A percentile compares a stretch with the other conserved stretches of the same genome.
Conservation (phyloP, 2,888 invertebrate genomes). For the Euclidia mi region DNA sequence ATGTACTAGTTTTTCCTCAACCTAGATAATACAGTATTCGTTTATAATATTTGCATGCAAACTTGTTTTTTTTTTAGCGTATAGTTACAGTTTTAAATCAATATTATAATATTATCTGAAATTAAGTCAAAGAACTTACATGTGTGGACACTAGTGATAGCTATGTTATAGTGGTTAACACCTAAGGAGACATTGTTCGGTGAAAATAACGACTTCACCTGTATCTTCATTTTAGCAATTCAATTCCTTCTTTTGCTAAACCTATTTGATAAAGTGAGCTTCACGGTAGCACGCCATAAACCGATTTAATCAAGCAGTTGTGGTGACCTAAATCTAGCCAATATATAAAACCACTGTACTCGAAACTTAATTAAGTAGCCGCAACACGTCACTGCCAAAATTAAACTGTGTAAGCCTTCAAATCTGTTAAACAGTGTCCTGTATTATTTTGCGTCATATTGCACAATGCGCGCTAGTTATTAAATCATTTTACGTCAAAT, state of each 20-base stretch:
- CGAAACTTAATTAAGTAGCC: slow-evolving; percentile 19
- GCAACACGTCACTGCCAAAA: slow-evolving; percentile 10
- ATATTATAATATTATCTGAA: too few species aligned
- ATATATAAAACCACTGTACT: slow-evolving; percentile 25
- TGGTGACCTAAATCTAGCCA: slow-evolving; percentile 44
- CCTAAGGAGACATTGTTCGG: too few species aligned
- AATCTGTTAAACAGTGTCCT: background rate
- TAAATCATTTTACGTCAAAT: background rate
- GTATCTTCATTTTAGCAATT: too few species aligned
- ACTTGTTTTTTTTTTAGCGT: too few species aligned
- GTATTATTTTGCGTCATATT: background rate
- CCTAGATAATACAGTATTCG: too few species aligned
- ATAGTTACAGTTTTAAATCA: too few species aligned
- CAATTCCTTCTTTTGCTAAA: slow-evolving; percentile 26
- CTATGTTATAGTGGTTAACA: too few species aligned
- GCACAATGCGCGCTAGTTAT: slow-evolving; percentile 7
- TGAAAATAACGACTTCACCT: too few species aligned
- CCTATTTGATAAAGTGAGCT: slow-evolving; percentile 43
- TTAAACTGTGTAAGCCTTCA: slow-evolving; percentile 10
- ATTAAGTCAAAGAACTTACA: too few species aligned
- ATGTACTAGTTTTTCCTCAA: too few species aligned
- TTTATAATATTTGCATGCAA: too few species aligned
- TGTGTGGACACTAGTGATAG: too few species aligned
- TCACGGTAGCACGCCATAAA: slow-evolving; percentile 47
- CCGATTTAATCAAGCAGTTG: slow-evolving; percentile 45